phyloP scores from a whole-genome alignment of 2,888 invertebrate species.

The Hydropsyche betteni region DNA sequence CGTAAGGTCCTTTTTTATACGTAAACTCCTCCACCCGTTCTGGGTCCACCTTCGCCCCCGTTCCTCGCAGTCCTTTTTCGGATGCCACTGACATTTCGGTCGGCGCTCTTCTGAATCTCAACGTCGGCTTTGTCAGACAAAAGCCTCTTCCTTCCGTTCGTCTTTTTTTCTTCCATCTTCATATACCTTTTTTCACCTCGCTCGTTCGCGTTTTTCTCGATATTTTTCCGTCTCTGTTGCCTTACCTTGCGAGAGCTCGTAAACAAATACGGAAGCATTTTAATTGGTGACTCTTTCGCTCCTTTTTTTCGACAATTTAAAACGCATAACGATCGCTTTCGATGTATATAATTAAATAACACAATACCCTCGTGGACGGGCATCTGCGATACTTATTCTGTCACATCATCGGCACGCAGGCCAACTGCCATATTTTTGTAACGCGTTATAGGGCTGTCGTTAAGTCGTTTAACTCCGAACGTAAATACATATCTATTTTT shows the following conservation, averaged over 20 bases:
- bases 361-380: conserved; percentile 4
- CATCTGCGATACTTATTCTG: conserved; percentile 28
- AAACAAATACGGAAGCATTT: too few relatives aligned
- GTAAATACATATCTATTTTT: neutral
- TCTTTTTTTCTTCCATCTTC: conserved; percentile 14
- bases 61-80: conserved; percentile 18
- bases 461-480: too few relatives aligned
- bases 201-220: neutral
- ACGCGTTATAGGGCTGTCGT: neutral
- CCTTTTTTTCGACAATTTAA: too few relatives aligned
- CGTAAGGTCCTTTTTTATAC: conserved; percentile 28
- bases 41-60: neutral
- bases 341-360: neutral
- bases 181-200: conserved; percentile 4
- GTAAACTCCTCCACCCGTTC: neutral
- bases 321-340: neutral
- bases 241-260: too few relatives aligned
- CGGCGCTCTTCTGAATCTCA: conserved; percentile 36
- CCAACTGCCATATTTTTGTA: conserved; percentile 24
- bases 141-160: conserved; percentile 28
- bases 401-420: conserved; percentile 34
- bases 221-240: too few relatives aligned
- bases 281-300: too few relatives aligned
- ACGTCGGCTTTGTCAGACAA: conserved; percentile 40
- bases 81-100: conserved; percentile 28